Conservation (phyloP, 2,797 vertebrate species). For the Sebastes itinus region DNA sequence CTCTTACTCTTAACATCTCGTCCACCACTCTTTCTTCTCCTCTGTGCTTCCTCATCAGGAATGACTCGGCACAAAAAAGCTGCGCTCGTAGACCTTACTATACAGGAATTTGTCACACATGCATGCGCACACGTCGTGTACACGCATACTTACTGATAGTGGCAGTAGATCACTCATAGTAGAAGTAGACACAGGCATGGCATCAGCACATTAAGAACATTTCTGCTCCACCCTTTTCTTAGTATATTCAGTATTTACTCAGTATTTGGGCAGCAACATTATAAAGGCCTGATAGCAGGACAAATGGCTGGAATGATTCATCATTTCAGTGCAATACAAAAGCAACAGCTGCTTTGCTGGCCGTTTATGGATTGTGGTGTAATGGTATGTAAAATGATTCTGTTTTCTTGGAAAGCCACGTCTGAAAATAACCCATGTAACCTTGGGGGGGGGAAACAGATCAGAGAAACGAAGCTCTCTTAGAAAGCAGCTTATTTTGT, state of each 20-base stretch:
- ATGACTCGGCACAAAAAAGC: conserved; percentile 62
- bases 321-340: conserved; percentile 48
- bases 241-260: conserved; percentile 45
- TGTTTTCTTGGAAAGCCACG: conserved; percentile 53
- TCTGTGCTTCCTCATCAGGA: conserved; percentile 71
- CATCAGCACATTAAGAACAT: conserved; percentile 44
- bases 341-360: conserved; percentile 44
- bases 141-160: conserved; percentile 43
- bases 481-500: conserved; percentile 12
- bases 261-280: conserved; percentile 43
- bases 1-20: conserved; percentile 60
- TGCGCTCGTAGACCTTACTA: conserved; percentile 66
- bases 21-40: conserved; percentile 54
- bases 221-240: conserved; percentile 38
- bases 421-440: conserved; percentile 44
- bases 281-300: conserved; percentile 44
- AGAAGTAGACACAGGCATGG: conserved; percentile 79
- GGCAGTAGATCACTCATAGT: conserved; percentile 44
- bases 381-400: conserved; percentile 52
- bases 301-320: conserved; percentile 57
- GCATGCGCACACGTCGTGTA: conserved; percentile 61
- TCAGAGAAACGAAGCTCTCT: background rate
- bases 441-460: conserved; percentile 17
- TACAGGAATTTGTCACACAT: conserved; percentile 64
- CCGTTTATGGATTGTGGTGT: conserved; percentile 31